Base-by-base conservation (phyloP, 37 sponge, comb jelly and placozoan genomes). In the Ephydatia muelleri region DNA sequence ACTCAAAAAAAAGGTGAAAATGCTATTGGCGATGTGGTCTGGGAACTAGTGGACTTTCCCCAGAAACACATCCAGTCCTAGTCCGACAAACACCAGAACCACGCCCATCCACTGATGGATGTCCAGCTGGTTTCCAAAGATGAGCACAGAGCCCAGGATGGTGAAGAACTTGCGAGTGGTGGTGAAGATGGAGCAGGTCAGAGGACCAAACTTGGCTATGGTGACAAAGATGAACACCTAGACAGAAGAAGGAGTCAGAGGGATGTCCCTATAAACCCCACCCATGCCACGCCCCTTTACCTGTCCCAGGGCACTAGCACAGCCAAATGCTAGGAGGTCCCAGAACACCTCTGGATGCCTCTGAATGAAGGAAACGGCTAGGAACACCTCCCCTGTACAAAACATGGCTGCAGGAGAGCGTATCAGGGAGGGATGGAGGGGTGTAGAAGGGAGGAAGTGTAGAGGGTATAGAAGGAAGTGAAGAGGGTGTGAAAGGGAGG, bases 141-240 rank as follows among this genome's bases (percentile, higher is more conserved):
- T 70, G 38, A 99, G 8, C 2, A 99, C 95, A 36, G 97, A 97
- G 16, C 79, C 92, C 39, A 99, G 84, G 40, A 99, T 95, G 31
- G 99, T 99, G 91, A 99, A 97, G 94, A 99, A 99, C 70, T 99
- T 99, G 26, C 99, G 68, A 22, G 98, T 97, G 11, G 99, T 99
- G 22, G 99, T 99, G 73, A 99, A 86, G 65, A 99, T 84, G 83
- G 99, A 95, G 35, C 94, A 92, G 19, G 94, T 92, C 8, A 99
- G 93, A 5, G 99, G 96, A 2, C 99, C 97, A 85, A 95, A 96
- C 33, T 80, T 73, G 0, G 93, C 82, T 31, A 99, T 90, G 0
- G 97, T 97, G 67, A 81, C 49, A 84, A 93, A 99, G 27, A 99
- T 97, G 82, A 99, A 99, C 36, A 83, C 92, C 95, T 97, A 75